Evolutionary conservation across 2,113 vertebrate genomes (phyloP).

Genomic region (Anguilla japonica): DNA sequence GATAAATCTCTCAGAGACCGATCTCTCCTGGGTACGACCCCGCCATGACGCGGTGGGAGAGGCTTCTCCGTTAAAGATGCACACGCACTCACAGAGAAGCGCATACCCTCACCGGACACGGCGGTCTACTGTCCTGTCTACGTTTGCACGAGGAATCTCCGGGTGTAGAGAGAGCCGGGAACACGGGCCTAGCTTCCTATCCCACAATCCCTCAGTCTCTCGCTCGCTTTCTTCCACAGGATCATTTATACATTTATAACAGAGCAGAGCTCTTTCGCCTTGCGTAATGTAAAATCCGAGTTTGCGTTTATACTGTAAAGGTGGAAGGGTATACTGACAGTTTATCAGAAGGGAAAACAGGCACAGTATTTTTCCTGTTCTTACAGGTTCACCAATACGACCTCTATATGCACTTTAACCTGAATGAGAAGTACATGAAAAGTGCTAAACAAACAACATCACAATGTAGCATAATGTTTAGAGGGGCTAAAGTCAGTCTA

Average conservation of each 20-base stretch:
- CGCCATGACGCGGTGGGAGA: not conserved
- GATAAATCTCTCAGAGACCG: not conserved
- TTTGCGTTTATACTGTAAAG: not conserved
- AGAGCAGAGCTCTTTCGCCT: not conserved
- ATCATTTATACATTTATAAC: not conserved
- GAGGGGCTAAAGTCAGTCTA: too few species aligned
- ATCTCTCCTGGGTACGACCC: not conserved
- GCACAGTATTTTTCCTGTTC: not conserved
- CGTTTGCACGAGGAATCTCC: not conserved
- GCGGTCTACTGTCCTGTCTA: not conserved
- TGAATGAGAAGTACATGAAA: too few species aligned
- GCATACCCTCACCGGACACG: not conserved
- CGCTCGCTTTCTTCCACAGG: not conserved
- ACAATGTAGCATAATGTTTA: too few species aligned
- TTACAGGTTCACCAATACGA: not conserved
- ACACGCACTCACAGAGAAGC: not conserved
- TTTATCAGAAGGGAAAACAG: not conserved
- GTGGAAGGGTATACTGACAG: not conserved
- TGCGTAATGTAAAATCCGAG: not conserved
- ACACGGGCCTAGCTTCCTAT: conserved; percentile 23
- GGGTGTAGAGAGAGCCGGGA: conserved; percentile 4
- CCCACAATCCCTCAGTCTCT: not conserved
- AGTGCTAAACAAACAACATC: too few species aligned
- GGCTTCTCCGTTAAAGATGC: not conserved
- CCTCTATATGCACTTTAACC: too few species aligned